These are phyloP conservation scores for Cantharis nigra DNA, from an alignment of 2,888 invertebrate genomes.

Conservation along the genomic window DNA sequence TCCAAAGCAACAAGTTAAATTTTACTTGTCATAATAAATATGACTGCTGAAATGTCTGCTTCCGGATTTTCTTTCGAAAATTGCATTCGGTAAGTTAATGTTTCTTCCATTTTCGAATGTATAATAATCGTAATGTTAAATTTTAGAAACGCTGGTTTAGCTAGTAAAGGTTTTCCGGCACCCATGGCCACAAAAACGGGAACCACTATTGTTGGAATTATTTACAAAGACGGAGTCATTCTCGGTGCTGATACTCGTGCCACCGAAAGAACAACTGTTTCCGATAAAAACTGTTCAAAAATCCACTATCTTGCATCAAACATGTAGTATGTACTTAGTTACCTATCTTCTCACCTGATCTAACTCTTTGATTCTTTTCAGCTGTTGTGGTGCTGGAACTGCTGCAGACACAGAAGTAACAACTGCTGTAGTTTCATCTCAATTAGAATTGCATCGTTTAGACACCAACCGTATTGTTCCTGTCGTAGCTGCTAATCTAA, in stretches of 20 bases:
- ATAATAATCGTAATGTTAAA: neutral
- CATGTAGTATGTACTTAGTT: slow-evolving; percentile 71
- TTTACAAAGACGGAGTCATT: slow-evolving; percentile 93
- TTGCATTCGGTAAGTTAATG: slow-evolving; percentile 70
- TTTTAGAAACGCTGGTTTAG: slow-evolving; percentile 83
- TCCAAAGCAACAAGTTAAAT: neutral
- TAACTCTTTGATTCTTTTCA: slow-evolving; percentile 46
- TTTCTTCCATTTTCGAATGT: no score
- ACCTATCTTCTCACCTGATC: no score
- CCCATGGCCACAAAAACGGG: slow-evolving; percentile 95
- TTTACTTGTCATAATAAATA: slow-evolving; percentile 48
- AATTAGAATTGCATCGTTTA: slow-evolving; percentile 89
- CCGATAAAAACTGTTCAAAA: slow-evolving; percentile 95
- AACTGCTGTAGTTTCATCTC: slow-evolving; percentile 89
- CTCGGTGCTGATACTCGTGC: slow-evolving; percentile 98
- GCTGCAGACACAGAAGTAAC: slow-evolving; percentile 98
- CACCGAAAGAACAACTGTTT: slow-evolving; percentile 92
- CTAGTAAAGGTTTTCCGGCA: slow-evolving; percentile 75
- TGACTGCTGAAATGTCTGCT: slow-evolving; percentile 70
- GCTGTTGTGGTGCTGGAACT: slow-evolving; percentile 97
- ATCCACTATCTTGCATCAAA: slow-evolving; percentile 88
- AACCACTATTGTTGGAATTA: slow-evolving; percentile 94
- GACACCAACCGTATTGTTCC: slow-evolving; percentile 90
- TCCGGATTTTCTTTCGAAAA: slow-evolving; percentile 87
- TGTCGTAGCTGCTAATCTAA: slow-evolving; percentile 86